Base-by-base conservation (phyloP, 2,888 invertebrate genomes). In the Congeria kusceri region DNA sequence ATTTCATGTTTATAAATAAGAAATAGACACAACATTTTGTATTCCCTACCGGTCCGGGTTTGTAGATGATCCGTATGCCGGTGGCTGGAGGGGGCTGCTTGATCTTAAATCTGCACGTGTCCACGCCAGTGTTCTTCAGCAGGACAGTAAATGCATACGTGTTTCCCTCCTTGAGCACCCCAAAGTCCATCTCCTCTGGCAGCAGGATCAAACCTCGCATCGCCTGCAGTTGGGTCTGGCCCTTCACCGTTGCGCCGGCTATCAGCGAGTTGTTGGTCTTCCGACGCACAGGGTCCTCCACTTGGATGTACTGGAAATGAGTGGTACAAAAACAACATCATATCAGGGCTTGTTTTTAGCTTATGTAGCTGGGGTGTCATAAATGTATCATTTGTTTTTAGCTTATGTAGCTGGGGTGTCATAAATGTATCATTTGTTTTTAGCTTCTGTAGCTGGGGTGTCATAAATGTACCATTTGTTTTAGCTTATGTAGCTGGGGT, bases 41-140 rank as follows among this genome's bases (percentile, higher is more conserved):
- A 32, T 15, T 1, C 39, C 92, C 87, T 83, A 93, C 93, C 25
- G 92, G 89, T 59, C 93, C 93, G 20, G 92, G 92, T 83, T 89
- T 90, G 86, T 90, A 93, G 75, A 91, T 68, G 27, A 93, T 88
- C 39, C 90, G 84, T 20, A 94, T 85, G 0, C 93, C 94, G 29
- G 93, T 93, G 25, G 92, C 89, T 2, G 93, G 92, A 7, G 93
- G 93, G 20, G 93, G 94, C 72, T 93, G 93, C 71, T 89, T 90
- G 32, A 94, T 67, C 77, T 92, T 93, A 85, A 91, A 94, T 59
- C 93, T 83, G 80, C 93, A 93, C 13, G 92, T 85, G 77, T 94
- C 93, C 28, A 92, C 87, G 5, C 93, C 93, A 11, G 92, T 92
- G 85, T 94, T 94, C 72, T 90, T 91, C 46, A 93, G 84, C 27